Evolutionary conservation across 2,113 vertebrate species (phyloP), one percentile per base, ranked within the genome.

Genomic region (Pangasianodon hypophthalmus): DNA sequence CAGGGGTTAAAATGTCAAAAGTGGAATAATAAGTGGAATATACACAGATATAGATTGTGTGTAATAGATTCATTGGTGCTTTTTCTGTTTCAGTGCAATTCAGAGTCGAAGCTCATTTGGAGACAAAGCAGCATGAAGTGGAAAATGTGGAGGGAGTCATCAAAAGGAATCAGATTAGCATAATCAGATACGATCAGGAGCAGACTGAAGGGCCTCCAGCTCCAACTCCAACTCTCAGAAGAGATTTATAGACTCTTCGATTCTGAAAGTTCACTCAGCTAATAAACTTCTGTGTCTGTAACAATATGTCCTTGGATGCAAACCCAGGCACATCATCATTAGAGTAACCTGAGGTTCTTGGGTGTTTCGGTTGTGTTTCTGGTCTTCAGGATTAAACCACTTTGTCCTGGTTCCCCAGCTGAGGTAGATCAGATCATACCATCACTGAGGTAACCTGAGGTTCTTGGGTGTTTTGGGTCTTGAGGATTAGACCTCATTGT

Each of bases 171-270:
- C 46, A 9, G 48, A 73, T 86, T 86, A 32, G 85, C 64, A 86
- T 86, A 86, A 86, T 86, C 85, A 71, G 85, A 86, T 52, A 13
- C 37, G 85, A 73, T 86, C 64, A 69, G 85, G 32, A 52, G 48
- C 85, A 32, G 85, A 6, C 9, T 52, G 48, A 52, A 86, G 85
- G 64, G 41, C 84, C 62, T 46, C 26, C 46, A 48, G 62, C 79
- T n/a, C 48, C 48, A 54, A 54, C 16, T 29, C 60, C 3, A 14
- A 64, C 58, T 69, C 29, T 48, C 83, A 64, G 60, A 62, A 21
- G 46, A 85, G 84, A 85, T 69, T 85, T 69, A 69, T 64, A 32
- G 44, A 44, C 44, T 60, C 82, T 84, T 84, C 56, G 52, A 69
- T 69, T 69, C 41, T n/a, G 44, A 85, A 50, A 69, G 84, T 85